Percentiles rank a stretch among this genome's conserved stretches.
These are phyloP conservation scores for Larimichthys polyactis DNA, from an alignment of 2,113 vertebrate genomes.

Conservation along the genomic window DNA sequence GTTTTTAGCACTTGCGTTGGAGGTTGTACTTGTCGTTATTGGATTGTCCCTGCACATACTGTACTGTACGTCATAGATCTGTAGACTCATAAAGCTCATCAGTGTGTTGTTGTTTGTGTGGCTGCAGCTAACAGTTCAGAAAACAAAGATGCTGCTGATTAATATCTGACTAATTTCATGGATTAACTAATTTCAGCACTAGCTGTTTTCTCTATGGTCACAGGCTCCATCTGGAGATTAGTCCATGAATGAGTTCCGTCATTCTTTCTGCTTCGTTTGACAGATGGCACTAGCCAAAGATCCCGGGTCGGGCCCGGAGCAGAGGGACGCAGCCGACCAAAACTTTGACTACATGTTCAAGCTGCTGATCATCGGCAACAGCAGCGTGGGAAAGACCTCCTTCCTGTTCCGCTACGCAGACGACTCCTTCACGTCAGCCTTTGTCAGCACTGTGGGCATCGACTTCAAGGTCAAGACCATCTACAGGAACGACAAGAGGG, in stretches of 20 bases:
- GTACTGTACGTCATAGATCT: too few relatives aligned
- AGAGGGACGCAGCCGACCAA: conserved; percentile 89
- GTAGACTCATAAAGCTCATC: too few relatives aligned
- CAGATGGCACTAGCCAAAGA: conserved; percentile 89
- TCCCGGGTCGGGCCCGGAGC: conserved; percentile 67
- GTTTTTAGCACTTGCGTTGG: too few relatives aligned
- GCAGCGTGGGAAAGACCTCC: conserved; percentile 93
- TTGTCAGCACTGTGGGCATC: conserved; percentile 94
- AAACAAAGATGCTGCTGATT: too few relatives aligned
- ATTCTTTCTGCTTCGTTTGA: background rate
- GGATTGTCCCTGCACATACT: too few relatives aligned
- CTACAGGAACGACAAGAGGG: conserved; percentile 89
- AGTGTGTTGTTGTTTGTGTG: too few relatives aligned
- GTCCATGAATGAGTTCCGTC: background rate
- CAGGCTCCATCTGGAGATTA: too few relatives aligned
- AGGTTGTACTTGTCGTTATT: too few relatives aligned
- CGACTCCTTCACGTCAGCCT: conserved; percentile 92
- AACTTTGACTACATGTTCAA: conserved; percentile 97
- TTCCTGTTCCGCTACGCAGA: conserved; percentile 93
- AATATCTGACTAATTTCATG: too few relatives aligned
- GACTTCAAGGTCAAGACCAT: conserved; percentile 96
- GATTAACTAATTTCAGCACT: background rate
- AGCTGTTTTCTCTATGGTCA: too few relatives aligned
- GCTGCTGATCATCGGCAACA: conserved; percentile 92
- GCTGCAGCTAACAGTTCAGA: too few relatives aligned